These are phyloP conservation scores for Alligator sinensis DNA, from an alignment of 2,113 vertebrate species.

Conservation along the genomic window DNA sequence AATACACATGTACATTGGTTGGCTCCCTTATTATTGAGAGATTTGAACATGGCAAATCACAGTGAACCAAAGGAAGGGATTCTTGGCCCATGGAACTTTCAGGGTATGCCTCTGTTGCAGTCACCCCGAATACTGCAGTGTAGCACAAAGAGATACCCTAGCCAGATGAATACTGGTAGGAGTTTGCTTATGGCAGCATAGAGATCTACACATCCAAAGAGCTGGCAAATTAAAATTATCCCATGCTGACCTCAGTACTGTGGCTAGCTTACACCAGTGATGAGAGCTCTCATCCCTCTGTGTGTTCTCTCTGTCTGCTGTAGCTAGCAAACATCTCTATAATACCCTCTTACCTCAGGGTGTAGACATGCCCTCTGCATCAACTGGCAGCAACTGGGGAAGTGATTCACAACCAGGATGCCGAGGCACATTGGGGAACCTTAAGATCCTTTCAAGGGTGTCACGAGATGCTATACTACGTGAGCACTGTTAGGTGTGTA, in stretches of 20 bases:
- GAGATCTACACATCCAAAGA: constrained; percentile 1
- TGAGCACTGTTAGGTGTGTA: too few relatives aligned
- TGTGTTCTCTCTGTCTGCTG: neutral
- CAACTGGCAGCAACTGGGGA: too few relatives aligned
- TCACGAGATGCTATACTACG: too few relatives aligned
- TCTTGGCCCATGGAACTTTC: neutral
- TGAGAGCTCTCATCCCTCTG: neutral
- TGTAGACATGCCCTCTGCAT: neutral
- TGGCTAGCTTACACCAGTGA: neutral
- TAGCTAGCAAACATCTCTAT: neutral
- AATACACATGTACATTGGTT: neutral
- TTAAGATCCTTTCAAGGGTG: too few relatives aligned
- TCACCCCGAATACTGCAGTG: neutral
- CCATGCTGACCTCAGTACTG: neutral
- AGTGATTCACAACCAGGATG: neutral
- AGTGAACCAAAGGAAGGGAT: neutral
- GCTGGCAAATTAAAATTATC: constrained; percentile 36
- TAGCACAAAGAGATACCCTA: neutral
- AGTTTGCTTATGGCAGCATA: neutral
- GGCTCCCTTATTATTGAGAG: neutral
- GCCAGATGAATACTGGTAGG: neutral
- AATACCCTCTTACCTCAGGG: neutral
- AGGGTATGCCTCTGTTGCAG: neutral
- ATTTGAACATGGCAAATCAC: neutral
- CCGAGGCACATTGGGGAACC: too few relatives aligned